phyloP scores from a whole-genome alignment of 2,113 vertebrate species.

The Cnemophilus loriae region DNA sequence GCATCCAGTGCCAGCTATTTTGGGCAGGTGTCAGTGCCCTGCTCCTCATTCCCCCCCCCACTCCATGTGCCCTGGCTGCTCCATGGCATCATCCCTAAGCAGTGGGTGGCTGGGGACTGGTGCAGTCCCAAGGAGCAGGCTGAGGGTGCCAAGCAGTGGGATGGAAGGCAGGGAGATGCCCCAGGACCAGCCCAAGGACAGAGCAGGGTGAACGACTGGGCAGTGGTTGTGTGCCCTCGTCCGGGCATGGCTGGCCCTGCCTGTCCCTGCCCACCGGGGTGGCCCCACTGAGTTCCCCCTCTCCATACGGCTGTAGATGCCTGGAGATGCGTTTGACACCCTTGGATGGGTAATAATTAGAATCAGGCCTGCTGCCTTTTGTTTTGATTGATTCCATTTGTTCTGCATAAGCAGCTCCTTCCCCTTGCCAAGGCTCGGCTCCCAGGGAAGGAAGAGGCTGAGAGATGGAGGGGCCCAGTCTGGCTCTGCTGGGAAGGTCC shows the following conservation, averaged over 20 bases:
- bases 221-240: rapidly evolving
- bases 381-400: constrained; percentile 64
- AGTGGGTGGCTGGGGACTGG: neutral
- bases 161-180: neutral
- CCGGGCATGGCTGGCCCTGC: neutral
- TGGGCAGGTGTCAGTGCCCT: neutral
- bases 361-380: constrained; percentile 41
- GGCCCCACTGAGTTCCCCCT: neutral
- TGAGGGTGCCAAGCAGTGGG: neutral
- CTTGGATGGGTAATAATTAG: constrained; percentile 45
- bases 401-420: constrained; percentile 41
- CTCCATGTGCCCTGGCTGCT: neutral
- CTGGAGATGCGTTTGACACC: neutral
- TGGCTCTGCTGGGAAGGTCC: neutral
- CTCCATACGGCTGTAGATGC: neutral
- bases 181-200: neutral
- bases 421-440: constrained; percentile 31
- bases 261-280: neutral
- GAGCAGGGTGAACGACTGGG: rapidly evolving
- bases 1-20: neutral
- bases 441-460: neutral
- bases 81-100: rapidly evolving
- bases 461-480: neutral
- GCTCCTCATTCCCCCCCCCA: neutral
- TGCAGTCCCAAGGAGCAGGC: neutral